Base-by-base conservation (phyloP, 2,797 vertebrate species). In the Spinus olivaceus region DNA sequence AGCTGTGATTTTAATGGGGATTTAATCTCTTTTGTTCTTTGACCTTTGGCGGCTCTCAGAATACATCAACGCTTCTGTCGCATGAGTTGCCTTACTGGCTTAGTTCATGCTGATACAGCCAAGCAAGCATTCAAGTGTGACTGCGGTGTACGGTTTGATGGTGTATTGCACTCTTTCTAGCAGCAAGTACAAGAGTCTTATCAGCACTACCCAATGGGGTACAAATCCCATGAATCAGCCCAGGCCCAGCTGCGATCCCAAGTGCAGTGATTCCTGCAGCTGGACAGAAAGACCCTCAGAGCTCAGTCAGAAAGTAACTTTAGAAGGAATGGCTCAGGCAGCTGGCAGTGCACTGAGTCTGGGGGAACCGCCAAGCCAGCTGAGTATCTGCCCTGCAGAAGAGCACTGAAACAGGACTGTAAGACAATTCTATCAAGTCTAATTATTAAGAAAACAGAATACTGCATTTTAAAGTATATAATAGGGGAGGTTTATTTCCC, bases 21-120 rank as follows among this genome's bases (percentile, higher is more conserved):
- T 98, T 97, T 97, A 94, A 91, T 89, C 67, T 95, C 96, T 92
- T 98, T 97, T 97, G 97, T 98, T 97, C 97, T 94, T 95, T 94
- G 94, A 96, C 95, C 91, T 97, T 96, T 95, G 95, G 88, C 86
- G 69, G 94, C 95, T 93, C 95, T 96, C 96, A 91, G 91, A 97
- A 93, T 93, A 95, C 37, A 94, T 94, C 94, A 91, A 96, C 35
- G 8, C 88, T 94, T 91, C 94, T 94, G 95, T 97, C 73, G 73
- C 94, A 95, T 96, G 96, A 96, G 90, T 86, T 96, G 78, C 74
- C 81, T 96, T 94, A 84, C 77, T 92, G 89, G 85, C 81, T 96
- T 95, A 94, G 89, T 30, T 91, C 57, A 10, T 94, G 92, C 94
- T 95, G 90, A 94, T 95, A 91, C 77, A 96, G 94, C 79, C 92